Evolutionary conservation across 2,113 vertebrate genomes (phyloP).

Genomic region (Petrocephalus microphthalmus): DNA sequence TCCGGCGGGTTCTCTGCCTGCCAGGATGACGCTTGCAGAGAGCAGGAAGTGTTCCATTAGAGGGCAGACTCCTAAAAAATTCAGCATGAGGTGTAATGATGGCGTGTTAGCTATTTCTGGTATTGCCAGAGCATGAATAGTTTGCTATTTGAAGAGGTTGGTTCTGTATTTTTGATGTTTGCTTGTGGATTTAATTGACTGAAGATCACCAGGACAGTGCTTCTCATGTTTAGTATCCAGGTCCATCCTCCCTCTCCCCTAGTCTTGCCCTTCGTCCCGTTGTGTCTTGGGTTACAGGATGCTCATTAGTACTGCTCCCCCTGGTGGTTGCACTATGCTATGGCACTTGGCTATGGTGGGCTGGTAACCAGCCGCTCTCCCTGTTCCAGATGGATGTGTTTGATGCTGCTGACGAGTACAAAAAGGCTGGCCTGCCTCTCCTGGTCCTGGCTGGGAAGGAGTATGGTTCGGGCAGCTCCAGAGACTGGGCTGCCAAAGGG

Average conservation of each 20-base stretch:
- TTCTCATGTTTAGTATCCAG: not conserved
- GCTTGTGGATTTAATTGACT: not conserved
- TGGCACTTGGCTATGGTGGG: not conserved
- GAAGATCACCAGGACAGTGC: not conserved
- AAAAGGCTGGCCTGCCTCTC: slow-evolving; percentile 69
- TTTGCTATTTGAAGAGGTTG: not conserved
- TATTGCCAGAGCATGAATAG: not conserved
- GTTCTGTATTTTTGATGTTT: not conserved
- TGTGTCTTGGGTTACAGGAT: not conserved
- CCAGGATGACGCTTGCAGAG: not conserved
- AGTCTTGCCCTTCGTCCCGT: not conserved
- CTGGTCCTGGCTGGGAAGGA: slow-evolving; percentile 90
- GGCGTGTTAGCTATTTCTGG: not conserved
- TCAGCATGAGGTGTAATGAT: not conserved
- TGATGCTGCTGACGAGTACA: slow-evolving; percentile 83
- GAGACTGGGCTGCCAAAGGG: slow-evolving; percentile 97
- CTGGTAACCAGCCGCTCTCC: not conserved
- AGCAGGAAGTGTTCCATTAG: not conserved
- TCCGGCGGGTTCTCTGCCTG: not conserved
- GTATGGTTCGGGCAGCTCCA: slow-evolving; percentile 91
- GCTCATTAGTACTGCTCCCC: not conserved
- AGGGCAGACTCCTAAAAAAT: not conserved
- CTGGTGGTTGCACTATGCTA: not conserved
- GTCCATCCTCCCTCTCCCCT: not conserved
- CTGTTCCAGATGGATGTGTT: slow-evolving; percentile 78